These are phyloP conservation scores for Mus pahari DNA, from an alignment of 2,113 vertebrate species.

Conservation along the genomic window DNA sequence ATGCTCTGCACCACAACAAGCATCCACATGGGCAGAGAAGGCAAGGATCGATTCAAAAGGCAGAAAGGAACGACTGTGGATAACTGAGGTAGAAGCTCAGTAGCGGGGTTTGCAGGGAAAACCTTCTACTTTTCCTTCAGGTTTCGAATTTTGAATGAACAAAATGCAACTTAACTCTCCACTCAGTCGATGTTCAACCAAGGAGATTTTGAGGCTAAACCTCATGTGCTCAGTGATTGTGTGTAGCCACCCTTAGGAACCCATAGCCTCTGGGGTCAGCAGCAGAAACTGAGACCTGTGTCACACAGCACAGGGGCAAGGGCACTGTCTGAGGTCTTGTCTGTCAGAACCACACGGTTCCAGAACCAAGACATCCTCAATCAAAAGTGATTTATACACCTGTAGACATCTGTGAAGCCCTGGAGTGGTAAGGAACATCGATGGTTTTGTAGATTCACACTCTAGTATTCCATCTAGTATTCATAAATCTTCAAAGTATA, in stretches of 20 bases:
- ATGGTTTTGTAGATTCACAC: neutral
- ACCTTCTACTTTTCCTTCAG: neutral
- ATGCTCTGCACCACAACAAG: neutral
- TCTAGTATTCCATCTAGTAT: slow-evolving; percentile 20
- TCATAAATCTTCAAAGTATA: neutral
- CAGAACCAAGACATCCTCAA: neutral
- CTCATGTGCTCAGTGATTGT: neutral
- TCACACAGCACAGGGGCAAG: neutral
- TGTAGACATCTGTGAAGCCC: neutral
- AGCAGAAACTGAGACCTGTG: neutral
- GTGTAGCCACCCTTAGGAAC: neutral
- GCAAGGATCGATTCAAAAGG: neutral
- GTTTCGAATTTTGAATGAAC: neutral
- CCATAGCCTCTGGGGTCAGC: neutral
- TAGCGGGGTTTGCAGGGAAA: neutral
- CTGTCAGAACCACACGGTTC: neutral
- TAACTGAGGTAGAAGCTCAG: neutral
- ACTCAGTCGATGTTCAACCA: slow-evolving; percentile 8
- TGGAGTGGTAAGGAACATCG: neutral
- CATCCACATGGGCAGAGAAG: neutral
- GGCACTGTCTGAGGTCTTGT: neutral
- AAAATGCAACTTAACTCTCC: neutral
- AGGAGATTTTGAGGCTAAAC: neutral
- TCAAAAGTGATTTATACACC: neutral
- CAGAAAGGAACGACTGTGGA: neutral